A percentile compares a stretch with the other conserved stretches of the same genome.
Conservation (phyloP, 2,797 vertebrate genomes). For the Takifugu rubripes region DNA sequence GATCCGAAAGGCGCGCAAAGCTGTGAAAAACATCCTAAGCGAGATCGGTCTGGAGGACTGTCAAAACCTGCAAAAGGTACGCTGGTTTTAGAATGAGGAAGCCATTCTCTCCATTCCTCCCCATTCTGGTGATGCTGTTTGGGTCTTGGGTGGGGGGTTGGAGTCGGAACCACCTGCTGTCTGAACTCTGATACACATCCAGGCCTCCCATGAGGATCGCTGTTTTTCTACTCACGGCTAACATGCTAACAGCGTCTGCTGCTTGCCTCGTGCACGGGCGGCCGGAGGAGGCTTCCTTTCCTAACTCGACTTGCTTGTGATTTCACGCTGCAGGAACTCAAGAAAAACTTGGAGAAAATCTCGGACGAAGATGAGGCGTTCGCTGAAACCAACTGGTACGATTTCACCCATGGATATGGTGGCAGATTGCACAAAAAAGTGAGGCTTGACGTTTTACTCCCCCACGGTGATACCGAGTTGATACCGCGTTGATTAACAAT, state of each 20-base stretch:
- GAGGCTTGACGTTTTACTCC: slow-evolving; percentile 2
- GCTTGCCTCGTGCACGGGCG: too few species aligned
- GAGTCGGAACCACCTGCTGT: too few species aligned
- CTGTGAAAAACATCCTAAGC: slow-evolving; percentile 88
- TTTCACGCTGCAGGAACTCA: slow-evolving; percentile 75
- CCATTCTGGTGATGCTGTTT: too few species aligned
- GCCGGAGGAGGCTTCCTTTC: too few species aligned
- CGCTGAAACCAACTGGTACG: slow-evolving; percentile 87
- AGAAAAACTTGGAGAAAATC: slow-evolving; percentile 74
- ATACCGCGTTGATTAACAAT: not conserved
- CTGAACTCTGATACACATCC: too few species aligned
- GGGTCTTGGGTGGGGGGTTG: too few species aligned
- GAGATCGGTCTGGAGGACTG: slow-evolving; percentile 94
- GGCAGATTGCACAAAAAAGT: slow-evolving; percentile 79
- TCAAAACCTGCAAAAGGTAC: slow-evolving; percentile 70
- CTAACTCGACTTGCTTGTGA: slow-evolving; percentile 24
- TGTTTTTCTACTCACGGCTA: too few species aligned
- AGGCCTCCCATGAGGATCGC: too few species aligned
- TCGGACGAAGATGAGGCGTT: slow-evolving; percentile 81
- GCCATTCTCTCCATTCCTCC: not conserved
- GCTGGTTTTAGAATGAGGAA: slow-evolving; percentile 4
- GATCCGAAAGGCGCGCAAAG: slow-evolving; percentile 90
- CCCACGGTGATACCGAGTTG: not conserved
- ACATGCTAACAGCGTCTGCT: too few species aligned
- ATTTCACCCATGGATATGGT: slow-evolving; percentile 84